Conservation (phyloP, 2,888 invertebrate species). For the Luperina testacea region DNA sequence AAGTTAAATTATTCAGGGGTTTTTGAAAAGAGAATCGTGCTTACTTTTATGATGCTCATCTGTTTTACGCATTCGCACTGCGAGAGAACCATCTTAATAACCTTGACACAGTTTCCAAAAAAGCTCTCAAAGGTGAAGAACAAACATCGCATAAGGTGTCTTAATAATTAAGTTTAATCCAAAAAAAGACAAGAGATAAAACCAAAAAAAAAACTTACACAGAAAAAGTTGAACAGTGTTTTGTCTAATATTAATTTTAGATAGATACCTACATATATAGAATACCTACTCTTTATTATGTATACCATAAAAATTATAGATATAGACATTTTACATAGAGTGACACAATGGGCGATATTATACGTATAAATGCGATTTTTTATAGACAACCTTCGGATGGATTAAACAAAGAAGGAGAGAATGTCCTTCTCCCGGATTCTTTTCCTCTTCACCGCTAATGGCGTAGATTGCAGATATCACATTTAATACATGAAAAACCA, state of each 20-base stretch:
- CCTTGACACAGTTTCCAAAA: constrained; percentile 47
- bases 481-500: neutral
- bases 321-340: too few relatives aligned
- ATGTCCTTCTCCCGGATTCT: too few relatives aligned
- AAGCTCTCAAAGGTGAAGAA: constrained; percentile 21
- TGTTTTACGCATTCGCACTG: constrained; percentile 14
- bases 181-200: neutral
- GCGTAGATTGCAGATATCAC: neutral
- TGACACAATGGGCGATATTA: too few relatives aligned
- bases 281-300: too few relatives aligned
- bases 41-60: constrained; percentile 1
- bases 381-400: too few relatives aligned
- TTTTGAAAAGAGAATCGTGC: neutral
- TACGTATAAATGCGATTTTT: too few relatives aligned
- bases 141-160: neutral
- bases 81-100: constrained; percentile 5
- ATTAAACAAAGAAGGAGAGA: too few relatives aligned
- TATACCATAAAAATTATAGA: too few relatives aligned
- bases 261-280: too few relatives aligned
- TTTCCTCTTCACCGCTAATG: too few relatives aligned
- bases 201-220: neutral
- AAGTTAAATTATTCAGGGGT: neutral
- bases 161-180: constrained; percentile 4
- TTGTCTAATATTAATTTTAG: neutral
- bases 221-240: neutral